Percentiles rank a stretch among this genome's conserved stretches.
Evolutionary conservation across 2,113 vertebrate species (phyloP).

Genomic region (Spermophilus dauricus): DNA sequence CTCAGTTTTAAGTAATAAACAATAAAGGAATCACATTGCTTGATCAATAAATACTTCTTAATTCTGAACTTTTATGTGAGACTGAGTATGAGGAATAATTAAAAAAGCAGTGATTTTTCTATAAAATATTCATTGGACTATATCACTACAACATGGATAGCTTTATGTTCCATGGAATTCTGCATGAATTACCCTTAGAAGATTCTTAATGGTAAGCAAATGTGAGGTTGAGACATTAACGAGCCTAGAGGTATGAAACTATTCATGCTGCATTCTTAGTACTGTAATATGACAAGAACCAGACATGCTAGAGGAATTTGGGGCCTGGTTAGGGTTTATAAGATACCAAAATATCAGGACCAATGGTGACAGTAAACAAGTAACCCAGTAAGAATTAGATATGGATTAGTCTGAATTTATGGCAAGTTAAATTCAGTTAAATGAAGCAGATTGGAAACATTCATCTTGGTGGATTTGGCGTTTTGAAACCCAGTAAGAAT

Average conservation of each 20-base stretch:
- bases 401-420: slow-evolving; percentile 7
- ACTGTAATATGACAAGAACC: background rate
- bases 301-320: slow-evolving; percentile 34
- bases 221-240: background rate
- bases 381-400: slow-evolving; percentile 18
- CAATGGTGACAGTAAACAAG: slow-evolving; percentile 34
- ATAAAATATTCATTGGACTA: background rate
- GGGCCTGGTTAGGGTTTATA: background rate
- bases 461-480: background rate
- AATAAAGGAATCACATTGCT: background rate
- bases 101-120: background rate
- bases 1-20: slow-evolving; percentile 32
- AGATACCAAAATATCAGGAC: slow-evolving; percentile 1
- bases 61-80: slow-evolving; percentile 25
- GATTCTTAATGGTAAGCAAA: background rate
- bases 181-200: background rate
- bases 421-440: slow-evolving; percentile 14
- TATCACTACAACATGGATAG: background rate
- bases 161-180: background rate
- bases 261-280: background rate
- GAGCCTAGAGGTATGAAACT: background rate
- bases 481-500: background rate
- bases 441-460: background rate
- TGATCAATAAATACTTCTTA: background rate
- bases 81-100: background rate